Percentiles rank a stretch among this genome's conserved stretches.
phyloP scores from a whole-genome alignment of 1,140 invertebrate species.

The Drosophila burlai region DNA sequence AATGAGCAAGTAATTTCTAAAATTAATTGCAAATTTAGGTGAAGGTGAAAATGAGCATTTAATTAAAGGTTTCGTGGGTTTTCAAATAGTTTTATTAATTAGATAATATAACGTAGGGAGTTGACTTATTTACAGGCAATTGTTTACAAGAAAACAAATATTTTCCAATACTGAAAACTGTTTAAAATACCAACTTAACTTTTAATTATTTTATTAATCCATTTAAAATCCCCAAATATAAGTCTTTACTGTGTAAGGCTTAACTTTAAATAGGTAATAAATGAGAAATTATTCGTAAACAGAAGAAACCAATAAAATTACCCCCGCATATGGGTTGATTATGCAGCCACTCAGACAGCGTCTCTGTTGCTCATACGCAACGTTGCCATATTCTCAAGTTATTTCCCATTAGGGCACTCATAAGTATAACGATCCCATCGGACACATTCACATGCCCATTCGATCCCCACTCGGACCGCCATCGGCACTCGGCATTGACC shows the following conservation, averaged over 20 bases:
- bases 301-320: no score
- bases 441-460: constrained; percentile 42
- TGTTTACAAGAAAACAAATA: neutral
- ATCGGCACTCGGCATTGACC: constrained; percentile 52
- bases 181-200: neutral
- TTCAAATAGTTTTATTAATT: neutral
- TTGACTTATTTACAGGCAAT: neutral
- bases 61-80: neutral
- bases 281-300: neutral
- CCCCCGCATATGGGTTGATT: neutral
- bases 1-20: neutral
- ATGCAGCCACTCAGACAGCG: neutral
- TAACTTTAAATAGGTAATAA: neutral
- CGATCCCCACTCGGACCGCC: constrained; percentile 33
- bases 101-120: neutral
- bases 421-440: constrained; percentile 27
- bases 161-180: no score
- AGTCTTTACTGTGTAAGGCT: no score
- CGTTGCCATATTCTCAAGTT: constrained; percentile 19
- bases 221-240: neutral
- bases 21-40: constrained; percentile 10
- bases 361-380: constrained; percentile 21
- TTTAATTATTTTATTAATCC: neutral
- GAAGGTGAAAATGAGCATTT: neutral
- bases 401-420: constrained; percentile 24